Percentiles rank a stretch among this genome's conserved stretches.
phyloP scores from a whole-genome alignment of 2,888 invertebrate genomes.

The Polydrusus tereticollis region DNA sequence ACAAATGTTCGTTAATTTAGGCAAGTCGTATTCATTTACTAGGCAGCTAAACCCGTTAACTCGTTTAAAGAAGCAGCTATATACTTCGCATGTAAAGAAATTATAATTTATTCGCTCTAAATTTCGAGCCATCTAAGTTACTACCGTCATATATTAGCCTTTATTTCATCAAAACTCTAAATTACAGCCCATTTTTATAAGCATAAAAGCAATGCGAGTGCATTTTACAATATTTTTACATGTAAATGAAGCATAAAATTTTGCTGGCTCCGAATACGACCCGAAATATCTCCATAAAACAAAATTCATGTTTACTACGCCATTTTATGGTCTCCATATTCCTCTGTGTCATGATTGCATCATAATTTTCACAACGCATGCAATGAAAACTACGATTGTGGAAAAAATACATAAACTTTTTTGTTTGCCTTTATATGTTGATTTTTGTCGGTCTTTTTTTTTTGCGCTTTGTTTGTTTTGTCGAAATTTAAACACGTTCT shows the following conservation, averaged over 20 bases:
- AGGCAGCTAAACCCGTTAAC: no score
- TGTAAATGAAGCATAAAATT: slow-evolving; percentile 44
- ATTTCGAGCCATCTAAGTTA: background rate
- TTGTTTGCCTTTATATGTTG: slow-evolving; percentile 39
- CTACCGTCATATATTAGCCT: background rate
- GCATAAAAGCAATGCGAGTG: slow-evolving; percentile 38
- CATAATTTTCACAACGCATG: slow-evolving; percentile 43
- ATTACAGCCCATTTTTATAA: slow-evolving; percentile 24
- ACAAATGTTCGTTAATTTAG: no score
- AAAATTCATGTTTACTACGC: slow-evolving; percentile 56
- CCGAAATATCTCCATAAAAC: slow-evolving; percentile 49
- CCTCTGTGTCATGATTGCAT: slow-evolving; percentile 59
- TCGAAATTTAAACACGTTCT: slow-evolving; percentile 35
- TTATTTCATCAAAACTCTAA: background rate
- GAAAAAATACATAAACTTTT: slow-evolving; percentile 42
- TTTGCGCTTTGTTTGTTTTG: slow-evolving; percentile 34
- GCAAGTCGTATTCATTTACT: no score
- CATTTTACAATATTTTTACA: slow-evolving; percentile 41
- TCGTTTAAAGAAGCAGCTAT: no score
- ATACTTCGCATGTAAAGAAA: no score
- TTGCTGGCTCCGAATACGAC: slow-evolving; percentile 19
- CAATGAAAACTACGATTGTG: slow-evolving; percentile 44
- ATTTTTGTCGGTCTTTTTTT: slow-evolving; percentile 20
- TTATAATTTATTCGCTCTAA: no score
- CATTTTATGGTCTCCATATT: slow-evolving; percentile 58